Percentiles rank a stretch among this genome's conserved stretches.
These are phyloP conservation scores for Diadromus collaris DNA, from an alignment of 2,888 invertebrate species.

Conservation along the genomic window DNA sequence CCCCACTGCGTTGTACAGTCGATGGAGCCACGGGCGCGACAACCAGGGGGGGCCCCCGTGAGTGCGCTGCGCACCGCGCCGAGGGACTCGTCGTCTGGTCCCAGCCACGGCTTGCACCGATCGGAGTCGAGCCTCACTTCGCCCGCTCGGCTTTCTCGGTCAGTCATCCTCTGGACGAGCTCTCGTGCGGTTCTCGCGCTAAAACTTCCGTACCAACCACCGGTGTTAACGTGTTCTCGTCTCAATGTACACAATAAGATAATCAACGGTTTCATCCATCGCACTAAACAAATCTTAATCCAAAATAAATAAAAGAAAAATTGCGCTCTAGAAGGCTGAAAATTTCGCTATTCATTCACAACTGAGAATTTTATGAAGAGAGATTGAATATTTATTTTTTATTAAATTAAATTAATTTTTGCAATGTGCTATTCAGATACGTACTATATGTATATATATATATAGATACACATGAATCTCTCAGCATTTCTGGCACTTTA, in stretches of 20 bases:
- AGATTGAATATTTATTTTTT: background rate
- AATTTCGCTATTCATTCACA: background rate
- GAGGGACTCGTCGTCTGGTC: conserved; percentile 20
- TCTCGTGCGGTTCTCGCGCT: conserved; percentile 45
- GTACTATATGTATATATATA: no score
- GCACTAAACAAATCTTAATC: background rate
- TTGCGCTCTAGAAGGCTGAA: background rate
- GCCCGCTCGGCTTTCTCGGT: conserved; percentile 53
- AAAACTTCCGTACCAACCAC: conserved; percentile 1
- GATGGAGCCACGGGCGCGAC: conserved; percentile 18
- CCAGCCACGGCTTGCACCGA: conserved; percentile 35
- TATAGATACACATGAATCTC: conserved; percentile 9
- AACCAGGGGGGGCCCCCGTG: conserved; percentile 20
- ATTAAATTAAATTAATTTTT: background rate
- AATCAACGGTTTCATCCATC: background rate
- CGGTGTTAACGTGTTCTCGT: conserved; percentile 3
- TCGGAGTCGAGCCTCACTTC: conserved; percentile 41
- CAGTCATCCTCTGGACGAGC: conserved; percentile 56
- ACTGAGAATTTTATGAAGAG: no score
- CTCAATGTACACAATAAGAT: background rate
- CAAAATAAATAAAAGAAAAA: background rate
- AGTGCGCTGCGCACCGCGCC: conserved; percentile 21
- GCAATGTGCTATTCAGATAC: conserved; percentile 5
- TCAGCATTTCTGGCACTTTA: conserved; percentile 15
- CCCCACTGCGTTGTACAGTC: conserved; percentile 5